Percentiles rank a stretch among this genome's conserved stretches.
Conservation (phyloP, 2,888 invertebrate genomes). For the Parapristionchus giblindavisi region DNA sequence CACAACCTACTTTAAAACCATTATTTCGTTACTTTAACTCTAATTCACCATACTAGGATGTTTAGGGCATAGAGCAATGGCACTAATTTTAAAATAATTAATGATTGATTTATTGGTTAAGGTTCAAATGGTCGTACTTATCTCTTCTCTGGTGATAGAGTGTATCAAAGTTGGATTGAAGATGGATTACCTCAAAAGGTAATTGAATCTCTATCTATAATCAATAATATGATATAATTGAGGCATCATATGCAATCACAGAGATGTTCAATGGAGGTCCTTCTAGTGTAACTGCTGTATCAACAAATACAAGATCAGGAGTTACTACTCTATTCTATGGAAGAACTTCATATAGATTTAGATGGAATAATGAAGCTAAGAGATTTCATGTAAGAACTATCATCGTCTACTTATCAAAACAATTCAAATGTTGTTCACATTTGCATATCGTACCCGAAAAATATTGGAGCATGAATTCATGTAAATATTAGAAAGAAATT, state of each 20-base stretch:
- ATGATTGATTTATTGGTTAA: not conserved
- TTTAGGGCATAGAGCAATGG: too few relatives aligned
- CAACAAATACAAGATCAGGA: constrained; percentile 30
- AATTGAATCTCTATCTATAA: not conserved
- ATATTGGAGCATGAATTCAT: not conserved
- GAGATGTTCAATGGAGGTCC: constrained; percentile 36
- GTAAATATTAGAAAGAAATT: not conserved
- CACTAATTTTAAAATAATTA: too few relatives aligned
- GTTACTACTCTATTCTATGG: constrained; percentile 32
- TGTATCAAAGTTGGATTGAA: constrained; percentile 32
- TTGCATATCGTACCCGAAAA: too few relatives aligned
- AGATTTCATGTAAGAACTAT: constrained; percentile 29
- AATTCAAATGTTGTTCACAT: too few relatives aligned
- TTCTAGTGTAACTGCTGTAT: constrained; percentile 6
- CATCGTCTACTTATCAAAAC: too few relatives aligned
- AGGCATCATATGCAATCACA: constrained; percentile 21
- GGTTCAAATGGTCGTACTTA: constrained; percentile 32
- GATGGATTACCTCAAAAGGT: constrained; percentile 35
- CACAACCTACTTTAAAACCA: too few relatives aligned
- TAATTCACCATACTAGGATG: too few relatives aligned
- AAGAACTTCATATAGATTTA: constrained; percentile 19
- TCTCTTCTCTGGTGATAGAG: constrained; percentile 33
- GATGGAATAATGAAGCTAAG: constrained; percentile 27
- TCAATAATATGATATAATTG: not conserved
- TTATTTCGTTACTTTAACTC: too few relatives aligned